Percentiles rank a stretch among this genome's conserved stretches.
Evolutionary conservation across 1,140 invertebrate species (phyloP).

Genomic region (Drosophila busckii): DNA sequence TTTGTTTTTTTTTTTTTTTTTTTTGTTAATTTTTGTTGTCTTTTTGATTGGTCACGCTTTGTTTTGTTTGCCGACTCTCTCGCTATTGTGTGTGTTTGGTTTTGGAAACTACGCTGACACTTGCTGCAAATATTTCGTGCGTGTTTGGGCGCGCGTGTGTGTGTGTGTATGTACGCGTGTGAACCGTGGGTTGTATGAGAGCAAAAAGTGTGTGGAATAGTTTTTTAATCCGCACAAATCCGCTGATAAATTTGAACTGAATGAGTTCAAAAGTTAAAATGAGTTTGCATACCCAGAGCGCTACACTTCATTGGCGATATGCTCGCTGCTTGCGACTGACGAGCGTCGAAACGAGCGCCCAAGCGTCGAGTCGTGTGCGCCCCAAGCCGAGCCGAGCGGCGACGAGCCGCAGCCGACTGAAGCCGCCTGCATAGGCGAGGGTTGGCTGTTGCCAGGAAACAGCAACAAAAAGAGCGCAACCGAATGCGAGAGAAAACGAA

Average conservation of each 20-base stretch:
- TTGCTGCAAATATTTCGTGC: constrained; percentile 20
- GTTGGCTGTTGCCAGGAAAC: constrained; percentile 7
- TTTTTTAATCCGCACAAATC: constrained; percentile 74
- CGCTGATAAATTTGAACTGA: constrained; percentile 75
- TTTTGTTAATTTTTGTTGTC: neutral
- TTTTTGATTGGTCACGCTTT: constrained; percentile 25
- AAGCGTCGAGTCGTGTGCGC: no score
- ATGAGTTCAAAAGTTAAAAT: constrained; percentile 76
- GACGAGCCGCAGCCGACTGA: constrained; percentile 16
- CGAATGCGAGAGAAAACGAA: neutral
- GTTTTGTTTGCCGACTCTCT: constrained; percentile 42
- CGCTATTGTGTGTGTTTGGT: neutral
- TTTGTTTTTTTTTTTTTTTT: constrained; percentile 1
- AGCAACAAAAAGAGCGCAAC: neutral
- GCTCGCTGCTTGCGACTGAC: constrained; percentile 16
- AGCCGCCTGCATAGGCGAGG: constrained; percentile 12
- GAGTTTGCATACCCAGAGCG: constrained; percentile 67
- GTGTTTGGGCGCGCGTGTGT: neutral
- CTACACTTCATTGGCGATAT: constrained; percentile 29
- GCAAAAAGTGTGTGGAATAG: constrained; percentile 35
- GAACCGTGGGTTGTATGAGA: neutral
- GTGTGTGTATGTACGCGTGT: constrained; percentile 4
- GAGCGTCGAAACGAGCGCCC: constrained; percentile 9
- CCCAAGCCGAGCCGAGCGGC: constrained; percentile 11
- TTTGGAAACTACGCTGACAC: constrained; percentile 13